Evolutionary conservation across 2,113 vertebrate species (phyloP).

Genomic region (Chaetodon trifascialis): DNA sequence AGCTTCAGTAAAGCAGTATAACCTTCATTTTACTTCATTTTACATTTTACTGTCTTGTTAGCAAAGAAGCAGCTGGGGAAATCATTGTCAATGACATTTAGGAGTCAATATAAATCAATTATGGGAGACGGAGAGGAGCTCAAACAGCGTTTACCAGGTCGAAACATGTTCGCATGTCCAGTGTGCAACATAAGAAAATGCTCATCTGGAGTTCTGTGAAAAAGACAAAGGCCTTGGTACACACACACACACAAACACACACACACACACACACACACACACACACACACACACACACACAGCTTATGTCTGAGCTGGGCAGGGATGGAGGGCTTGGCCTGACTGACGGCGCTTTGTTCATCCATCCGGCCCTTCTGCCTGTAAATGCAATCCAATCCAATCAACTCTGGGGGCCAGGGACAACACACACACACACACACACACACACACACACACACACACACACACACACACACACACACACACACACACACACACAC

Average conservation of each 20-base stretch:
- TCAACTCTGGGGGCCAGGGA: constrained; percentile 41
- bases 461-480: constrained; percentile 33
- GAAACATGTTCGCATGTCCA: neutral
- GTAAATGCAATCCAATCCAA: constrained; percentile 65
- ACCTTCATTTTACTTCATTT: neutral
- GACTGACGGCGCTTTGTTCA: constrained; percentile 47
- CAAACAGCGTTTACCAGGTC: neutral
- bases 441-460: constrained; percentile 23
- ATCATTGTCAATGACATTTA: neutral
- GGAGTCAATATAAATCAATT: neutral
- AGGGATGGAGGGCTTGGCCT: constrained; percentile 9
- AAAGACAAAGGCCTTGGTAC: neutral
- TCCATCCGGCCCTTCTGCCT: constrained; percentile 48
- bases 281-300: constrained; percentile 21
- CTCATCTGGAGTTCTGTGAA: neutral
- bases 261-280: constrained; percentile 2
- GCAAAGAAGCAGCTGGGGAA: neutral
- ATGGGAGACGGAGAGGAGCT: neutral
- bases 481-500: constrained; percentile 20
- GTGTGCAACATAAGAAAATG: neutral
- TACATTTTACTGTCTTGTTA: neutral
- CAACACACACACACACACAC: constrained; percentile 14
- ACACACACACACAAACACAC: neutral
- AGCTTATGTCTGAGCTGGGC: constrained; percentile 7
- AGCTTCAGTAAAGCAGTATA: neutral